Percentiles rank a stretch among this genome's conserved stretches.
These are phyloP conservation scores for Thymelicus sylvestris DNA, from an alignment of 2,888 invertebrate species.

Conservation along the genomic window DNA sequence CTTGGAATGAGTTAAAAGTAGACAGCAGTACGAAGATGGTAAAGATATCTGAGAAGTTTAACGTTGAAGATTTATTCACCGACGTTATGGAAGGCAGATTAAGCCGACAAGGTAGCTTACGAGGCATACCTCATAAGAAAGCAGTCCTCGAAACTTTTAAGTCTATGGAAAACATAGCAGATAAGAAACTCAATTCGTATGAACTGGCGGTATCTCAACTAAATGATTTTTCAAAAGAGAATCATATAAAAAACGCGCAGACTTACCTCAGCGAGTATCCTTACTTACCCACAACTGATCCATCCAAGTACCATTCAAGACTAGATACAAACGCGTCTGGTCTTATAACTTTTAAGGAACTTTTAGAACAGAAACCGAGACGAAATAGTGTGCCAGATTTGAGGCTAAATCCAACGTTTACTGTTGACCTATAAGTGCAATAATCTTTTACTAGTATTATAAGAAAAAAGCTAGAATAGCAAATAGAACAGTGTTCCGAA, in stretches of 20 bases:
- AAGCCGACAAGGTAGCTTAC: conserved; percentile 77
- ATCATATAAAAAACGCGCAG: conserved; percentile 68
- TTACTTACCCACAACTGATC: conserved; percentile 78
- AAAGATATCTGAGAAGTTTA: conserved; percentile 81
- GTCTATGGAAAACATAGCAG: conserved; percentile 78
- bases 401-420: conserved; percentile 70
- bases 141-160: conserved; percentile 81
- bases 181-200: conserved; percentile 68
- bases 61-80: conserved; percentile 78
- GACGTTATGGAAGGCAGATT: conserved; percentile 78
- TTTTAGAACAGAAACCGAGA: conserved; percentile 64
- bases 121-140: conserved; percentile 82
- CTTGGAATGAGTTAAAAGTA: conserved; percentile 68
- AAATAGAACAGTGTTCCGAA: too few species aligned
- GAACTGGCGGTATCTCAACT: conserved; percentile 69
- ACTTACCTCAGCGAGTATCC: conserved; percentile 79
- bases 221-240: conserved; percentile 67
- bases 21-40: conserved; percentile 61
- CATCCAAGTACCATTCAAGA: conserved; percentile 77
- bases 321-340: conserved; percentile 74
- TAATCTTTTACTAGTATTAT: conserved; percentile 35
- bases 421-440: conserved; percentile 60
- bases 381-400: conserved; percentile 80
- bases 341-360: conserved; percentile 75
- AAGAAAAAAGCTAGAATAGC: conserved; percentile 10